These are phyloP conservation scores for Prenolepis imparis DNA, from an alignment of 2,888 invertebrate species.

Conservation along the genomic window DNA sequence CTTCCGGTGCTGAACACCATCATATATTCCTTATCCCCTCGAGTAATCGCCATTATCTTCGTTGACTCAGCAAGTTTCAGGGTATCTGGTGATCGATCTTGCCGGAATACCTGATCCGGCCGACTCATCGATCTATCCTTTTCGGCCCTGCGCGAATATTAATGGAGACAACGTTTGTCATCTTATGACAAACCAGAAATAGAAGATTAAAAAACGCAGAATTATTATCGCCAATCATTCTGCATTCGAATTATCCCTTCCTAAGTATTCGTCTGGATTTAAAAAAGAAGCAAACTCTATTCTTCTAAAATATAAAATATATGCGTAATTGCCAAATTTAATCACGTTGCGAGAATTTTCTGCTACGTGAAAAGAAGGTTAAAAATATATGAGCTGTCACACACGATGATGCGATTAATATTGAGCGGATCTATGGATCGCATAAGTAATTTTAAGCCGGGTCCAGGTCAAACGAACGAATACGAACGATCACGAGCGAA, in stretches of 20 bases:
- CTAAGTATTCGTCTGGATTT: conserved; percentile 3
- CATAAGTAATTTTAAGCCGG: not conserved
- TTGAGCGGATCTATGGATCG: not conserved
- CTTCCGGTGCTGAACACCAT: conserved; percentile 71
- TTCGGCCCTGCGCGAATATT: conserved; percentile 33
- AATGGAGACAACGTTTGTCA: conserved; percentile 51
- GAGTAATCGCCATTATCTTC: conserved; percentile 72
- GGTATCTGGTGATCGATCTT: conserved; percentile 51
- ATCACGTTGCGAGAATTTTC: not conserved
- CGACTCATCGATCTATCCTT: conserved; percentile 54
- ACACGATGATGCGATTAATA: conserved; percentile 1
- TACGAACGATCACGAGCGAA: not conserved
- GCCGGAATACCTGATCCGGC: conserved; percentile 37
- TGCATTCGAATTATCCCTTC: conserved; percentile 10
- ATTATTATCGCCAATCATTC: not conserved
- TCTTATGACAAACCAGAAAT: conserved; percentile 35
- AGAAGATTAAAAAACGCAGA: conserved; percentile 15
- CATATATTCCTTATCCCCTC: conserved; percentile 62
- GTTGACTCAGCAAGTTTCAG: conserved; percentile 76
- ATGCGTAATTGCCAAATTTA: not conserved
- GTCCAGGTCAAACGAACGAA: not conserved
- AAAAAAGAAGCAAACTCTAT: not conserved
- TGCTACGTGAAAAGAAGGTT: not conserved
- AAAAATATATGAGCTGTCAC: not conserved
- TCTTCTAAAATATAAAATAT: conserved; percentile 7